A percentile compares a stretch with the other conserved stretches of the same genome.
Conservation (phyloP, 2,888 invertebrate species). For the Malthinus flaveolus region DNA sequence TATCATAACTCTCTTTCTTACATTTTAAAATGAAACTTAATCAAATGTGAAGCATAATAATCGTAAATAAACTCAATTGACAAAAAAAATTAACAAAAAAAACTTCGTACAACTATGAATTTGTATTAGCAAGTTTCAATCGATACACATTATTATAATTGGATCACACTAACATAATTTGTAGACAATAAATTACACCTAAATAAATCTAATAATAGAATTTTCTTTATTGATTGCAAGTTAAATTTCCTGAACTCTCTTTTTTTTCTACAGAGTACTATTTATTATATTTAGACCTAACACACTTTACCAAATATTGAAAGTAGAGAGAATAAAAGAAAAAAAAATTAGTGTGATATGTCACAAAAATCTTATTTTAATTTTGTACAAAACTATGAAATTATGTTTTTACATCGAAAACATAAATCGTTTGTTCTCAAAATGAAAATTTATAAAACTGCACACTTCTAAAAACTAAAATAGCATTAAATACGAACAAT, state of each 20-base stretch:
- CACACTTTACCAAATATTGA: constrained; percentile 16
- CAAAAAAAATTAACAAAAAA: neutral
- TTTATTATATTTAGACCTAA: constrained; percentile 19
- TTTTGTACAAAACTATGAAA: neutral
- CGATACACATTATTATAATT: constrained; percentile 32
- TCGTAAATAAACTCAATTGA: neutral
- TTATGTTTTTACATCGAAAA: no score
- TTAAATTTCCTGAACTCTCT: constrained; percentile 3
- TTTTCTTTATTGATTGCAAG: constrained; percentile 10
- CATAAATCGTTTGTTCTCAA: no score
- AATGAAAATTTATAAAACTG: no score
- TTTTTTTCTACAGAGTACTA: constrained; percentile 13
- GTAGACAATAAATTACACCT: constrained; percentile 23
- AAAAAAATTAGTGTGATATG: constrained; percentile 29
- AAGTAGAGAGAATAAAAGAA: constrained; percentile 6
- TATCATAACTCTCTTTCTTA: neutral
- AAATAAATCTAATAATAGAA: constrained; percentile 20
- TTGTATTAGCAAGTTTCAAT: constrained; percentile 29
- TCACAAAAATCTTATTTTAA: constrained; percentile 12
- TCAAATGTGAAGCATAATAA: neutral
- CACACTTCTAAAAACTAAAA: no score
- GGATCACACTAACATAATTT: constrained; percentile 33
- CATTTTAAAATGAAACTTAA: constrained; percentile 1
- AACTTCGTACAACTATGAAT: neutral
- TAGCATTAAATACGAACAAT: no score